Percentiles rank a stretch among this genome's conserved stretches.
These are phyloP conservation scores for Labrus mixtus DNA, from an alignment of 2,113 vertebrate species.

Conservation along the genomic window DNA sequence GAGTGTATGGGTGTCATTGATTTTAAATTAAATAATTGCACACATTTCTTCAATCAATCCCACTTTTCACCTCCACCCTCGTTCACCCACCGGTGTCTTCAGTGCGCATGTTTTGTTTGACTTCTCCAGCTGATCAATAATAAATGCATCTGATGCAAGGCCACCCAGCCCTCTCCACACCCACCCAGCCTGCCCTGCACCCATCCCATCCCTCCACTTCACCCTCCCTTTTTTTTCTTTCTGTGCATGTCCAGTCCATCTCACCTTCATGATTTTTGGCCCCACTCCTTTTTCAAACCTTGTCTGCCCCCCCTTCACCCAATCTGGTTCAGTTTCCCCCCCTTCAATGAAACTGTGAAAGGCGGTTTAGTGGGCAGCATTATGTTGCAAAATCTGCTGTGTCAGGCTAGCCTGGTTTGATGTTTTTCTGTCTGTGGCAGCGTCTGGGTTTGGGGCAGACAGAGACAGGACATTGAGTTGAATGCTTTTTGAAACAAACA, in stretches of 20 bases:
- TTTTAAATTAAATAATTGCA: not conserved
- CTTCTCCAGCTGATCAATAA: conserved; percentile 70
- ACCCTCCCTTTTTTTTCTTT: too few species aligned
- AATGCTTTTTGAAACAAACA: not conserved
- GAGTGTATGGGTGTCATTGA: not conserved
- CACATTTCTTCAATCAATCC: conserved; percentile 1
- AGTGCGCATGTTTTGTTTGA: conserved; percentile 50
- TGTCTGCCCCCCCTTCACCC: not conserved
- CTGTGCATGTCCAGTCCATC: not conserved
- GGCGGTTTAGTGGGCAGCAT: conserved; percentile 30
- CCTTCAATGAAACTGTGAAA: conserved; percentile 11
- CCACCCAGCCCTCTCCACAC: conserved; percentile 54
- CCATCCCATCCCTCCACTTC: not conserved
- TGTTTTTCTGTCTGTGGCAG: conserved; percentile 36
- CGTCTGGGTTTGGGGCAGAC: conserved; percentile 25
- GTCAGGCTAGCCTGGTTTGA: conserved; percentile 62
- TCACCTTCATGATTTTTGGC: conserved; percentile 18
- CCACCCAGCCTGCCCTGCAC: conserved; percentile 30
- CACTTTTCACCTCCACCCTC: conserved; percentile 37
- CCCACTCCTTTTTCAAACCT: not conserved
- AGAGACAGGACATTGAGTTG: not conserved
- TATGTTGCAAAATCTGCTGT: conserved; percentile 58
- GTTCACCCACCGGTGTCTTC: not conserved
- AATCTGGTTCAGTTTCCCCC: not conserved
- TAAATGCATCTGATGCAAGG: conserved; percentile 66